These are phyloP conservation scores for Scrobipalpa atriplicella DNA, from an alignment of 2,888 invertebrate genomes.

Conservation along the genomic window DNA sequence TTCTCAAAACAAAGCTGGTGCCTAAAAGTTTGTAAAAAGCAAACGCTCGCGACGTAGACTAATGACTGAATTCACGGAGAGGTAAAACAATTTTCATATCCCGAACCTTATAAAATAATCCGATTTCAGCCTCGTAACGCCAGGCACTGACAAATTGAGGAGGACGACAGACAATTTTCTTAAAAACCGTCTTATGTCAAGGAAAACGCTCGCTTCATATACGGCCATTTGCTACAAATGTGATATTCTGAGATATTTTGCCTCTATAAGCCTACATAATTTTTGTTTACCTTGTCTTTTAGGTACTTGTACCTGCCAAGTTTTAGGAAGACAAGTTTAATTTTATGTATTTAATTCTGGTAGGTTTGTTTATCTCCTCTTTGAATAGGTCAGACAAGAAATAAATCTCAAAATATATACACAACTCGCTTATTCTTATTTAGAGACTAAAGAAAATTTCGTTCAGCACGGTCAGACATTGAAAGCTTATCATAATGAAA, in stretches of 20 bases:
- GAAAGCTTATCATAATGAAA: too few species aligned
- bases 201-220: conserved; percentile 27
- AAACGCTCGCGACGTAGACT: conserved; percentile 8
- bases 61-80: conserved; percentile 16
- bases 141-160: conserved; percentile 30
- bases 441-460: too few species aligned
- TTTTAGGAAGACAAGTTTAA: too few species aligned
- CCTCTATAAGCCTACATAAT: not conserved
- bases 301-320: not conserved
- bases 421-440: too few species aligned
- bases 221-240: conserved; percentile 23
- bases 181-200: conserved; percentile 29
- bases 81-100: conserved; percentile 26
- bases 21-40: conserved; percentile 22
- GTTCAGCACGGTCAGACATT: too few species aligned
- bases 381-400: too few species aligned
- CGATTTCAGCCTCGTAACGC: conserved; percentile 16
- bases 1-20: not conserved
- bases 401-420: too few species aligned
- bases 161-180: conserved; percentile 29
- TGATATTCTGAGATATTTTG: conserved; percentile 11
- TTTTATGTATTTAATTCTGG: too few species aligned
- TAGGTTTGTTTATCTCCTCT: too few species aligned
- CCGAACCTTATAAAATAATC: conserved; percentile 24
- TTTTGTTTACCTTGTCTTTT: not conserved